Conservation (phyloP, 2,797 vertebrate genomes). For the Bucorvus abyssinicus region DNA sequence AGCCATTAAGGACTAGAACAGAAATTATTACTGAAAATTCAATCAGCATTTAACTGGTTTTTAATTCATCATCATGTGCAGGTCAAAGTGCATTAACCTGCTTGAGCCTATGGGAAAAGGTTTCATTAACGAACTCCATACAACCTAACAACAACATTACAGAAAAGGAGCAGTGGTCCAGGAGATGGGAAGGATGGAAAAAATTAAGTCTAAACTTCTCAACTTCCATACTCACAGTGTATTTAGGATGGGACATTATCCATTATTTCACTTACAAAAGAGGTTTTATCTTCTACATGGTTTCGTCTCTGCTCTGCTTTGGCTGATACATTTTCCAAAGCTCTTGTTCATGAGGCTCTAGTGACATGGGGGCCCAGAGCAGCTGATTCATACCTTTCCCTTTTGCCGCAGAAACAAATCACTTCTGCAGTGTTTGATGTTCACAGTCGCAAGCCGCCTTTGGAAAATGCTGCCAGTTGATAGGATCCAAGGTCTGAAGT, state of each 20-base stretch:
- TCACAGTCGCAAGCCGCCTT: neutral
- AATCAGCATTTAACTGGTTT: conserved; percentile 1
- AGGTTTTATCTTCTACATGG: neutral
- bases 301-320: neutral
- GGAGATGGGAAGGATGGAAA: neutral
- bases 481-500: neutral
- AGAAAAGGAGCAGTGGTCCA: neutral
- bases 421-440: neutral
- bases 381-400: neutral
- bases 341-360: neutral
- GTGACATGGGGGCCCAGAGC: neutral
- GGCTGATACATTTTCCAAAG: neutral
- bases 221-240: neutral
- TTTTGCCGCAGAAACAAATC: neutral
- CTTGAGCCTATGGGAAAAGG: neutral
- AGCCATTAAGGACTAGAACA: neutral
- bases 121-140: neutral
- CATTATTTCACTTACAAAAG: neutral
- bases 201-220: neutral
- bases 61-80: neutral
- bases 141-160: neutral
- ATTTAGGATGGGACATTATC: neutral
- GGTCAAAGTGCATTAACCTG: conserved; percentile 3
- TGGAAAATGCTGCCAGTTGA: neutral
- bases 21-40: conserved; percentile 26